Base-by-base conservation (phyloP, 2,888 invertebrate genomes). In the Drosophila mulleri region DNA sequence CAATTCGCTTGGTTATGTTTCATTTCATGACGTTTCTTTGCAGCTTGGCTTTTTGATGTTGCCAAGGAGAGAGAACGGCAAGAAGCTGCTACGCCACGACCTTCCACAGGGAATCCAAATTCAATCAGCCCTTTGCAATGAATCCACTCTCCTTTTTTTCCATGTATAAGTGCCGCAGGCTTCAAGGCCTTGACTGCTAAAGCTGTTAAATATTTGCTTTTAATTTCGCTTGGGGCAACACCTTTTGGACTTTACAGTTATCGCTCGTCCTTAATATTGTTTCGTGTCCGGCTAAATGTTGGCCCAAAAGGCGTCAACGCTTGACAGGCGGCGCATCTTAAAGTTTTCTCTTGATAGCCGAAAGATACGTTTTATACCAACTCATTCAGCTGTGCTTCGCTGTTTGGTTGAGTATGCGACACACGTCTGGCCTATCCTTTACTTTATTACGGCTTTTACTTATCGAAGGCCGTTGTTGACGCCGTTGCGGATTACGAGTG, bases 371-470 rank as follows among this genome's bases (percentile, higher is more conserved):
- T 56, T 35, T 11, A 16, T 23, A 48, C 41, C 37, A 42, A 9
- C 29, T 37, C 44, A 39, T n/a, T 47, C 61, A 14, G 52, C 26
- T 45, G 6, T 20, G 45, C 29, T 9, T 29, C 16, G 18, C 9
- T 32, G 16, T 45, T 32, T 41, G 32, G 32, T 67, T 78, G 11
- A 32, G 20, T 23, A 81, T 70, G 65, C 74, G 32, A 50, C 59
- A 78, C 84, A 84, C 87, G 87, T 88, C 44, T 35, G n/a, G 58
- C n/a, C 18, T 72, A 80, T 76, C 75, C 69, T 68, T 80, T 84
- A 26, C n/a, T 23, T 23, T 35, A 42, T n/a, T 23, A 11, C 26
- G 37, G 26, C 23, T 16, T 53, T 52, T 47, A 39, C 47, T 41
- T 54, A 39, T 39, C 35, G 47, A 52, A 14, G 44, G 29, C 0